Percentiles rank a stretch among this genome's conserved stretches.
Conservation (phyloP, 2,113 vertebrate species). For the Narcine bancroftii region DNA sequence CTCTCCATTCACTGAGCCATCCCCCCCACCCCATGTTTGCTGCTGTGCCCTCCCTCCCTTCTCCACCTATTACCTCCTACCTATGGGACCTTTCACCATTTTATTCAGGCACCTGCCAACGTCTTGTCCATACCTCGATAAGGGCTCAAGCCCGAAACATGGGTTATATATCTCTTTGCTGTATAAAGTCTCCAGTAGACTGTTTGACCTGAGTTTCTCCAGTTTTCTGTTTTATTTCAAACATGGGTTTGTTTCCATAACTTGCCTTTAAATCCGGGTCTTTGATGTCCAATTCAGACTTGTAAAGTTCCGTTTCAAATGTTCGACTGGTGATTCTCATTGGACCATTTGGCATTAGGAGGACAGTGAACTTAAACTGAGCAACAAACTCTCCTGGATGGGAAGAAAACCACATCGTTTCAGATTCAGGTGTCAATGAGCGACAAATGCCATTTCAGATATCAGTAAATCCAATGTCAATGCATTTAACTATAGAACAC, state of each 20-base stretch:
- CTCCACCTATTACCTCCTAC: too few relatives aligned
- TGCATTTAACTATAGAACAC: too few relatives aligned
- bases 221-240: background rate
- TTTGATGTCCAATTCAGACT: slow-evolving; percentile 85
- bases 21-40: too few relatives aligned
- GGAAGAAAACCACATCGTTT: background rate
- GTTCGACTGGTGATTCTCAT: slow-evolving; percentile 87
- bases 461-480: background rate
- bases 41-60: too few relatives aligned
- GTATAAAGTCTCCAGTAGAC: too few relatives aligned
- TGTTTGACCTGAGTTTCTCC: too few relatives aligned
- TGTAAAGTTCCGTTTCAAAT: slow-evolving; percentile 85
- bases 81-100: too few relatives aligned
- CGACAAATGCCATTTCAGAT: background rate
- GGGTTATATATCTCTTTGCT: too few relatives aligned
- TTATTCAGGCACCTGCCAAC: too few relatives aligned
- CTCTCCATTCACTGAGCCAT: too few relatives aligned
- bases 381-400: slow-evolving; percentile 80
- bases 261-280: slow-evolving; percentile 86
- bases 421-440: background rate
- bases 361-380: slow-evolving; percentile 96
- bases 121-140: too few relatives aligned
- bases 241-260: background rate
- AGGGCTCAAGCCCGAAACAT: too few relatives aligned
- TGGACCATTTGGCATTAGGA: slow-evolving; percentile 94